phyloP scores from a whole-genome alignment of 1,140 invertebrate species.

The Conus ventricosus region DNA sequence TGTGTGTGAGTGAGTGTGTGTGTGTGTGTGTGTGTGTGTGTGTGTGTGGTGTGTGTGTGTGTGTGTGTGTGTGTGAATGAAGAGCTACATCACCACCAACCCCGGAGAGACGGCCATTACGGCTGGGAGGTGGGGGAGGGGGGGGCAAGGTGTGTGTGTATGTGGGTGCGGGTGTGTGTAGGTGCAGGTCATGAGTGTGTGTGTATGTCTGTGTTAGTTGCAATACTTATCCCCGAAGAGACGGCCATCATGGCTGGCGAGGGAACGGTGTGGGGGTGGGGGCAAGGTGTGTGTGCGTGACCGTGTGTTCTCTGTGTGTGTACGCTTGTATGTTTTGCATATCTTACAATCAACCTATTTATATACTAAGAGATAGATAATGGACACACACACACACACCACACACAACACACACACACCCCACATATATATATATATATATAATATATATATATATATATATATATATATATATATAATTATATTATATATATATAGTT shows the following conservation, averaged over 20 bases:
- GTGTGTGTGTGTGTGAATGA: neutral
- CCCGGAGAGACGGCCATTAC: conserved; percentile 53
- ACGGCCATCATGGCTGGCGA: conserved; percentile 24
- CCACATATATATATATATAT: too few relatives aligned
- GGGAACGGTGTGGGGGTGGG: conserved; percentile 78
- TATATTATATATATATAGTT: too few relatives aligned
- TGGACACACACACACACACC: too few relatives aligned
- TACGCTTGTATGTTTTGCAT: neutral
- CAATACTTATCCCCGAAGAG: too few relatives aligned
- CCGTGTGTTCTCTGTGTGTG: neutral
- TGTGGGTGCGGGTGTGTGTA: neutral
- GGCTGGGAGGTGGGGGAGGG: conserved; percentile 59
- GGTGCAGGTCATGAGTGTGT: neutral
- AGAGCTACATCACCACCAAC: conserved; percentile 64
- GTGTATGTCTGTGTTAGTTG: neutral
- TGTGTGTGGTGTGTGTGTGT: neutral
- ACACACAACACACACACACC: too few relatives aligned
- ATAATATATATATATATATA: too few relatives aligned
- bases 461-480: too few relatives aligned
- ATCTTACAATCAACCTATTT: too few relatives aligned
- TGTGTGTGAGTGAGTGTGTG: neutral
- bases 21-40: neutral
- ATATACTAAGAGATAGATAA: too few relatives aligned
- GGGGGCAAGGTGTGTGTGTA: conserved; percentile 76
- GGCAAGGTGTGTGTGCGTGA: neutral